Conservation (phyloP, 2,113 vertebrate genomes). For the Dendropsophus ebraccatus region DNA sequence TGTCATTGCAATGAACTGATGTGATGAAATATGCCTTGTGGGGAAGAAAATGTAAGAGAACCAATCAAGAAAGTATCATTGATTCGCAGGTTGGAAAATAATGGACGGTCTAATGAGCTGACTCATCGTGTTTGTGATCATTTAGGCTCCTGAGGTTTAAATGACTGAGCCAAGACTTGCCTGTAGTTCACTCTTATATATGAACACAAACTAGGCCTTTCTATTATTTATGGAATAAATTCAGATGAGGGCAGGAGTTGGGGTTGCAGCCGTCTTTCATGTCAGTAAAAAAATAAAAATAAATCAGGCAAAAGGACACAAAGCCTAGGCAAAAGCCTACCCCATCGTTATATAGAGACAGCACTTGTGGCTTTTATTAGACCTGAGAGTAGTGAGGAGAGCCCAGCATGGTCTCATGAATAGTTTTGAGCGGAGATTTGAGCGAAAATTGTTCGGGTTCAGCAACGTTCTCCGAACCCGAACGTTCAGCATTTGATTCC, state of each 20-base stretch:
- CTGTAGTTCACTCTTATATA: not conserved
- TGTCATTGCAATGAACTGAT: conserved; percentile 13
- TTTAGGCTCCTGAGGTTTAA: conserved; percentile 5
- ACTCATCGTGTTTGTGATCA: not conserved
- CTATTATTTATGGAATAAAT: not conserved
- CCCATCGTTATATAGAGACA: no score
- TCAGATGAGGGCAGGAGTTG: not conserved
- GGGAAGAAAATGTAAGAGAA: conserved; percentile 43
- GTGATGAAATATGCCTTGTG: conserved; percentile 43
- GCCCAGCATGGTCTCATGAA: no score
- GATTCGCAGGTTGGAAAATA: conserved; percentile 39
- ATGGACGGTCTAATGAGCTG: conserved; percentile 49
- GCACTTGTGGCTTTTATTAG: no score
- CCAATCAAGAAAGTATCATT: conserved; percentile 43
- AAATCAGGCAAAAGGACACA: no score
- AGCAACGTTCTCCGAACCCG: no score
- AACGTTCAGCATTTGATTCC: no score
- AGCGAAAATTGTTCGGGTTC: no score
- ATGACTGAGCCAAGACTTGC: not conserved
- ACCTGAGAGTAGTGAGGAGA: no score
- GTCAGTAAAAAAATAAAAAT: no score
- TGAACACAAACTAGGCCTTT: not conserved
- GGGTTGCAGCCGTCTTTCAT: not conserved
- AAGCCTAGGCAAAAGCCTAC: no score
- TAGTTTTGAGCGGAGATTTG: no score